Evolutionary conservation across 1,140 invertebrate genomes (phyloP).

Genomic region (Meloidogyne hapla): DNA sequence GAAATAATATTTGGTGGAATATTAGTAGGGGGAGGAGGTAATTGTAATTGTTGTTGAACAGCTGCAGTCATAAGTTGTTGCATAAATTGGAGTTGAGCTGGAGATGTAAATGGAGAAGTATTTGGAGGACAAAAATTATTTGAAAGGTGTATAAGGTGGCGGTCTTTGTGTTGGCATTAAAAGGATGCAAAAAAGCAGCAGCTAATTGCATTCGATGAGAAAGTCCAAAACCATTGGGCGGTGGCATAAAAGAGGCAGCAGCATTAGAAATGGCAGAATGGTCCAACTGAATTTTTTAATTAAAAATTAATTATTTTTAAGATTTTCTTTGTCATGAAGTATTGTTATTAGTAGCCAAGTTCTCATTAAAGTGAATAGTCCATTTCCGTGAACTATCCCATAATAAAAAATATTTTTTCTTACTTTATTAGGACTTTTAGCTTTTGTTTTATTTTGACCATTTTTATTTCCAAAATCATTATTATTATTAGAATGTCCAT

Average conservation of each 20-base stretch:
- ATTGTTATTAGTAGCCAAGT: too few species aligned
- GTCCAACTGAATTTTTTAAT: neutral
- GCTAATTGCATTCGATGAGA: neutral
- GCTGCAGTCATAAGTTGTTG: conserved; percentile 11
- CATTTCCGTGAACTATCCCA: too few species aligned
- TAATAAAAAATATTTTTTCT: too few species aligned
- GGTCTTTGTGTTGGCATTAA: neutral
- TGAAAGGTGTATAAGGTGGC: neutral
- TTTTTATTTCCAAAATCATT: neutral
- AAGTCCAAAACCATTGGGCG: neutral
- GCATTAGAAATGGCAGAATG: neutral
- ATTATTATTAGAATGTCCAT: conserved; percentile 2
- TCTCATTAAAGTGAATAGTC: too few species aligned
- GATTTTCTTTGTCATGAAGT: too few species aligned
- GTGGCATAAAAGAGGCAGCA: neutral
- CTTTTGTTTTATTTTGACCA: neutral
- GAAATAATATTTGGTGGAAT: neutral
- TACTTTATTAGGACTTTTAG: conserved; percentile 24
- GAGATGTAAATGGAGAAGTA: neutral
- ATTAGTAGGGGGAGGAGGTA: neutral
- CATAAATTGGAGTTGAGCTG: conserved; percentile 1
- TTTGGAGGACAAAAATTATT: conserved; percentile 8
- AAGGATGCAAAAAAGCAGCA: conserved; percentile 9
- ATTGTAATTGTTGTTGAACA: neutral
- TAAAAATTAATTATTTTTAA: neutral